These are phyloP conservation scores for Lepidochitona cinerea DNA, from an alignment of 2,888 invertebrate species.

Conservation along the genomic window DNA sequence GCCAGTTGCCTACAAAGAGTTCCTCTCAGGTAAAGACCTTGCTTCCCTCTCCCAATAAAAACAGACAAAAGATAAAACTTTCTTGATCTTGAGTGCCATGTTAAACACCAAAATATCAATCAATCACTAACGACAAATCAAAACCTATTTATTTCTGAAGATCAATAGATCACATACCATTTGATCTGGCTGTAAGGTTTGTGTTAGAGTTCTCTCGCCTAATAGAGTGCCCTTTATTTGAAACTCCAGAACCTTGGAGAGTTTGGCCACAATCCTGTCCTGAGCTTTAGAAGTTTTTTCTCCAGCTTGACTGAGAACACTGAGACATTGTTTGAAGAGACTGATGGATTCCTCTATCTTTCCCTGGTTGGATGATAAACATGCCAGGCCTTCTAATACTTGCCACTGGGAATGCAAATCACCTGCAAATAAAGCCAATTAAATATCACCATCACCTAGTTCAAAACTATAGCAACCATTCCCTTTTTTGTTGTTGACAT, in stretches of 20 bases:
- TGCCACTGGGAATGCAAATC: slow-evolving; percentile 52
- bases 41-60: no score
- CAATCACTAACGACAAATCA: no score
- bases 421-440: slow-evolving; percentile 35
- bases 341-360: slow-evolving; percentile 30
- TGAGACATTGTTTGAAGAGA: slow-evolving; percentile 36
- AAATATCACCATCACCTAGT: no score
- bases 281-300: slow-evolving; percentile 13
- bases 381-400: slow-evolving; percentile 45
- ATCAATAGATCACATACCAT: background rate
- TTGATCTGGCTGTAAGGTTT: background rate
- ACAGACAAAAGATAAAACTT: no score
- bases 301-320: background rate
- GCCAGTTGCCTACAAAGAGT: no score
- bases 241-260: slow-evolving; percentile 21
- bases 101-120: no score
- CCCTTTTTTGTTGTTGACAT: no score
- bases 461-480: no score
- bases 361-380: slow-evolving; percentile 37
- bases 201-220: no score
- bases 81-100: no score
- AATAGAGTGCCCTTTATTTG: slow-evolving; percentile 2
- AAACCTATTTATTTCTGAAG: no score
- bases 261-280: slow-evolving; percentile 32
- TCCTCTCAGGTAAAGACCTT: no score